phyloP scores from a whole-genome alignment of 2,797 vertebrate species.

The Atherinosoma microstoma region DNA sequence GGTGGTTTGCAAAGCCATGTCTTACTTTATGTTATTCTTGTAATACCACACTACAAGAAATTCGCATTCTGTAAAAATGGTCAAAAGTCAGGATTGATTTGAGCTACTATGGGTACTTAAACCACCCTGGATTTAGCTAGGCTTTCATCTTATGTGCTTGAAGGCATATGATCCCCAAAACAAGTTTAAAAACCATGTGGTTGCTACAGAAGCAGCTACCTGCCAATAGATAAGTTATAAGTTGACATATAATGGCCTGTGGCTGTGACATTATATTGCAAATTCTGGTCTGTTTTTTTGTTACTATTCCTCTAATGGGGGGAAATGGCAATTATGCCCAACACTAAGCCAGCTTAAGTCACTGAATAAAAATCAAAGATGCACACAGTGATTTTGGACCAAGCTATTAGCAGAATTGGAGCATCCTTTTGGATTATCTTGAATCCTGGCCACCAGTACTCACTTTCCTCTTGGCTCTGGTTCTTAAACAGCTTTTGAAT shows the following conservation, averaged over 20 bases:
- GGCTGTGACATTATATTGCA: background rate
- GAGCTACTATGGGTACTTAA: background rate
- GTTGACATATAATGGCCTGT: background rate
- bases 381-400: background rate
- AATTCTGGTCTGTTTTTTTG: background rate
- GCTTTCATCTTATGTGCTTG: background rate
- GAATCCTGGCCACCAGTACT: background rate
- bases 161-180: background rate
- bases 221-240: background rate
- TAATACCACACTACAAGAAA: no score
- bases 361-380: background rate
- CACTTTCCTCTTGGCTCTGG: background rate
- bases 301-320: background rate
- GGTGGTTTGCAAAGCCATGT: no score
- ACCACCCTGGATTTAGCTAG: conserved; percentile 1
- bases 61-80: background rate
- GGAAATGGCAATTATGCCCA: background rate
- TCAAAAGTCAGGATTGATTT: background rate
- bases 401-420: background rate
- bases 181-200: background rate
- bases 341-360: background rate
- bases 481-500: background rate
- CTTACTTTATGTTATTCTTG: no score
- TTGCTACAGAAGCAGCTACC: background rate
- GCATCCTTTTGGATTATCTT: background rate